Evolutionary conservation across 2,888 invertebrate genomes (phyloP).

Genomic region (Mesorhabditis belari): DNA sequence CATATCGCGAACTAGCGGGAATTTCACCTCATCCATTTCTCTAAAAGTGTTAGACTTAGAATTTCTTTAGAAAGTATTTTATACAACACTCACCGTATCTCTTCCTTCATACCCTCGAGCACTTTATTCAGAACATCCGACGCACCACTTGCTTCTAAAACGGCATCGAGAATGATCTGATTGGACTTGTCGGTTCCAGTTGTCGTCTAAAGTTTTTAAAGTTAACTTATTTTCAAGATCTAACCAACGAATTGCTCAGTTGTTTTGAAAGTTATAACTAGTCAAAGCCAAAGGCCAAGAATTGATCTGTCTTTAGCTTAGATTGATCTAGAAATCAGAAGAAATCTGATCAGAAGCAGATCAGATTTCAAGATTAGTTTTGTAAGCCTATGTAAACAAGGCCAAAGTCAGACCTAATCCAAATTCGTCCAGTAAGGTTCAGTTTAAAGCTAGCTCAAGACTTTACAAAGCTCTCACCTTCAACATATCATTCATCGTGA

Average conservation of each 20-base stretch:
- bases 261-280: too few species aligned
- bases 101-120: slow-evolving; percentile 10
- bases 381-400: not conserved
- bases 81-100: slow-evolving; percentile 12
- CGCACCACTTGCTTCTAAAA: slow-evolving; percentile 29
- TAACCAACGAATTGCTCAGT: too few species aligned
- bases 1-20: slow-evolving; percentile 32
- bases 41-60: not conserved
- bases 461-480: too few species aligned
- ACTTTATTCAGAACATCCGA: slow-evolving; percentile 14
- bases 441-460: too few species aligned
- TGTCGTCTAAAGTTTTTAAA: not conserved
- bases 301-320: too few species aligned
- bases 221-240: too few species aligned
- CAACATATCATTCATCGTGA: slow-evolving; percentile 38
- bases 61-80: not conserved
- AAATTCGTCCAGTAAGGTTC: not conserved
- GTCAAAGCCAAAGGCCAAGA: too few species aligned
- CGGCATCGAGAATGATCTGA: slow-evolving; percentile 26
- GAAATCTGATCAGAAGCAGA: not conserved
- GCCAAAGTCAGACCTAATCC: not conserved
- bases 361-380: not conserved
- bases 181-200: slow-evolving; percentile 24
- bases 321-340: not conserved
- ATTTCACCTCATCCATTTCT: slow-evolving; percentile 27